Evolutionary conservation across 2,888 invertebrate species (phyloP), one percentile per base, ranked within the genome.

Genomic region (Molanna angustata): DNA sequence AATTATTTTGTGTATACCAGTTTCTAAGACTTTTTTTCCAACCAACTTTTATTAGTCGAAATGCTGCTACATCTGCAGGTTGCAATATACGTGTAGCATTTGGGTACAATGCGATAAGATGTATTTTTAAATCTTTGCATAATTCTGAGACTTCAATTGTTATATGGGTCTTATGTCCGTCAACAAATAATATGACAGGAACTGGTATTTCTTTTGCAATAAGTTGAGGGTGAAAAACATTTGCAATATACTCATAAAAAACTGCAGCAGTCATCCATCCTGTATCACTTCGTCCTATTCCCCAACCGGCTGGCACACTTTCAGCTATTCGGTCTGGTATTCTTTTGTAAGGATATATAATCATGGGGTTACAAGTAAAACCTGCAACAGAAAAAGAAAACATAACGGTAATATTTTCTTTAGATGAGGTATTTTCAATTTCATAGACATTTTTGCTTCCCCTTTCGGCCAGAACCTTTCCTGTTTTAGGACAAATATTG

Each of bases 251-350:
- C 60, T 71, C 67, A 58, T 59, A 69, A 61, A 72, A 70, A 3
- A 62, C 64, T 58, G 65, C 65, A 1, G 62, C 58, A 7, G 65
- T 70, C 69, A 71, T 72, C 69, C 72, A 71, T 7, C 69, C 69
- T 42, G 51, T 64, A 18, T 70, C 68, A 13, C 66, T 66, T 52
- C 61, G 65, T 40, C 69, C 70, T 20, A 68, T 50, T 33, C 64
- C 65, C 69, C 69, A 73, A 11, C 57, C 62, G 55, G 58, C 43
- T 46, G 67, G 66, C 33, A 68, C 60, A 39, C 54, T 60, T 7
- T 44, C 7, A 13, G 27, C 27, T 6, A 44, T 32, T 40, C 6
- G 13, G 11, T 40, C 16, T 14, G 40, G 40, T 11, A 40, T 14
- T 40, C 40, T 14, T 18, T 17, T 13, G 11, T 4, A 40, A n/a